Conservation (phyloP, 2,113 vertebrate genomes). For the Perccottus glenii region DNA sequence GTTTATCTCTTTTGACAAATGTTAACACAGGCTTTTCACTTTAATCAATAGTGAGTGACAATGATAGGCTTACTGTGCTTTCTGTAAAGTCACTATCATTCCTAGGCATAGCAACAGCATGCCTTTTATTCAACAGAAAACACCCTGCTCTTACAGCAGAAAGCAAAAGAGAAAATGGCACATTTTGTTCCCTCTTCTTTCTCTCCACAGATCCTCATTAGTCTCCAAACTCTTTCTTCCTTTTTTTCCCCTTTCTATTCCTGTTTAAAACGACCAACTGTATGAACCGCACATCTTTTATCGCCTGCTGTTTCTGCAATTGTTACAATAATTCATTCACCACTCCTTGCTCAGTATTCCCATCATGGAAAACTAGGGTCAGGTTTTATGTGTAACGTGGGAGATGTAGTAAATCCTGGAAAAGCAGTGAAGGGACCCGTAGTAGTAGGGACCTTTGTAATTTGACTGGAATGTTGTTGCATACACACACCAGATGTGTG, state of each 20-base stretch:
- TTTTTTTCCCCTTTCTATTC: constrained; percentile 60
- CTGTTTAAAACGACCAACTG: constrained; percentile 63
- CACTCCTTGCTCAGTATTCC: constrained; percentile 56
- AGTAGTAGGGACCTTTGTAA: constrained; percentile 62
- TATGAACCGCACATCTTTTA: constrained; percentile 54
- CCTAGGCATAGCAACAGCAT: constrained; percentile 50
- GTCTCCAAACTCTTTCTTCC: constrained; percentile 59
- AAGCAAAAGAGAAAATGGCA: constrained; percentile 66
- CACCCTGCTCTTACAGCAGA: constrained; percentile 45
- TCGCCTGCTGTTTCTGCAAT: constrained; percentile 67
- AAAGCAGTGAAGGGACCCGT: constrained; percentile 41
- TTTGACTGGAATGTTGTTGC: constrained; percentile 66
- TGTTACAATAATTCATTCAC: constrained; percentile 72
- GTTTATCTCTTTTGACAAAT: constrained; percentile 41
- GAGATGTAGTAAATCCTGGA: constrained; percentile 62
- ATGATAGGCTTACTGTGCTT: constrained; percentile 54
- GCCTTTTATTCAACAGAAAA: constrained; percentile 54
- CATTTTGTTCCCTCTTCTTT: constrained; percentile 67
- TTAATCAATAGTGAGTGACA: constrained; percentile 36
- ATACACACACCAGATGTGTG: constrained; percentile 57
- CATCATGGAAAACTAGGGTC: constrained; percentile 67
- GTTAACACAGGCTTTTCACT: constrained; percentile 38
- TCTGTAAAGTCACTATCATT: constrained; percentile 53
- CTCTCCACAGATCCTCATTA: constrained; percentile 65
- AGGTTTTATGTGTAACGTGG: constrained; percentile 69